Percentiles rank a stretch among this genome's conserved stretches.
Evolutionary conservation across 2,888 invertebrate genomes (phyloP).

Genomic region (Lithodes maja): DNA sequence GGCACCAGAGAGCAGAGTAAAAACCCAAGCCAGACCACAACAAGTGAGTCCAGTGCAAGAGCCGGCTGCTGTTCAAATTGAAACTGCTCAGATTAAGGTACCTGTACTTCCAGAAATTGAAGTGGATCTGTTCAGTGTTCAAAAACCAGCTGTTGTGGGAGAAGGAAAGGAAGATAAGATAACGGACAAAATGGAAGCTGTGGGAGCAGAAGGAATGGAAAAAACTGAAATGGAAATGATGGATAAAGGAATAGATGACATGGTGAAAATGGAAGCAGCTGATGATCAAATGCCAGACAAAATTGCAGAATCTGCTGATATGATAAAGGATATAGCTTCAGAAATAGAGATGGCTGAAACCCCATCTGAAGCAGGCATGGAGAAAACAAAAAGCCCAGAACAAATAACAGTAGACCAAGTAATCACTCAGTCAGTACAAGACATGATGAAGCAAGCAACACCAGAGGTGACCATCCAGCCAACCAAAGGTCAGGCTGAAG

Average conservation of each 20-base stretch:
- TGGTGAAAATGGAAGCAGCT: background rate
- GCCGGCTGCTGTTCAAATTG: background rate
- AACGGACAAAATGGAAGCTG: background rate
- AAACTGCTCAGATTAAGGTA: slow-evolving; percentile 1
- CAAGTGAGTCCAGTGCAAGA: background rate
- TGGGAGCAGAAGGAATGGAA: background rate
- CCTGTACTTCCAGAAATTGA: background rate
- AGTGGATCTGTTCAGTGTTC: background rate
- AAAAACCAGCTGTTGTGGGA: background rate
- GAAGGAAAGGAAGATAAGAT: background rate
- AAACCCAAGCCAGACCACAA: background rate
- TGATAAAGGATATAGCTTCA: background rate
- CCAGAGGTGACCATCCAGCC: background rate
- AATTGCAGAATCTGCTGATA: background rate
- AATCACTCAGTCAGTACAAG: background rate
- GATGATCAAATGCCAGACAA: background rate
- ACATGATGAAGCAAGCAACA: slow-evolving; percentile 3
- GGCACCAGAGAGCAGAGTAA: background rate
- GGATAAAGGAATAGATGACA: background rate
- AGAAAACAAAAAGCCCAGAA: background rate
- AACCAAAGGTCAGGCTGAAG: background rate
- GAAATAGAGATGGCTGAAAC: background rate
- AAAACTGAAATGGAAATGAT: background rate
- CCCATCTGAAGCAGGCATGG: background rate
- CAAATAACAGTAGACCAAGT: background rate